Percentiles rank a stretch among this genome's conserved stretches.
phyloP scores from a whole-genome alignment of 2,113 vertebrate genomes.

The Embiotoca jacksoni region DNA sequence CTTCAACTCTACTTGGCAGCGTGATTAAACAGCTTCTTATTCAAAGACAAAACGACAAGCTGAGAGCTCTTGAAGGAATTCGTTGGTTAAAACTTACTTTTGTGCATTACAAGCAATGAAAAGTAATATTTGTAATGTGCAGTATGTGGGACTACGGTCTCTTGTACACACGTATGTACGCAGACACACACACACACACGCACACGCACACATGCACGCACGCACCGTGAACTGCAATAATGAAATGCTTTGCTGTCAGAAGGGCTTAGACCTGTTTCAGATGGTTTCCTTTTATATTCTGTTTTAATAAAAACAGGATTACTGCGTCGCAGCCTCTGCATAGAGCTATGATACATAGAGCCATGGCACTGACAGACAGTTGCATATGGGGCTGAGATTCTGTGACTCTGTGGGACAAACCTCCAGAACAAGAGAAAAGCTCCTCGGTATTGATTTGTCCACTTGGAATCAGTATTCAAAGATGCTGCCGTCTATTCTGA shows the following conservation, averaged over 20 bases:
- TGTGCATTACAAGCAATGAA: conserved; percentile 12
- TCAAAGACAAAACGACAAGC: background rate
- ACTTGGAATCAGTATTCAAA: conserved; percentile 12
- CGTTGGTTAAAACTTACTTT: background rate
- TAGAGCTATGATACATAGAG: conserved; percentile 50
- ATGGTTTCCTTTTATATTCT: conserved; percentile 71
- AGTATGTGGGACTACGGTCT: conserved; percentile 1
- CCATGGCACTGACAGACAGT: conserved; percentile 42
- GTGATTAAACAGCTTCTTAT: conserved; percentile 6
- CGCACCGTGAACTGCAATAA: conserved; percentile 47
- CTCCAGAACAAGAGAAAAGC: conserved; percentile 27
- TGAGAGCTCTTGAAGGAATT: background rate
- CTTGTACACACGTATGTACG: background rate
- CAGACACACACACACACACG: background rate
- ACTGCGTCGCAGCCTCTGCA: conserved; percentile 35
- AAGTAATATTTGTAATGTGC: background rate
- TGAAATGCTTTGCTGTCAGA: conserved; percentile 71
- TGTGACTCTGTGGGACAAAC: conserved; percentile 36
- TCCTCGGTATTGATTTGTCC: conserved; percentile 34
- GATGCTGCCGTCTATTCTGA: background rate
- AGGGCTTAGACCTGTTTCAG: conserved; percentile 70
- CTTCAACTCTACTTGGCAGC: background rate
- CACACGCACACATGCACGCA: background rate
- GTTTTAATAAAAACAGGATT: conserved; percentile 83
- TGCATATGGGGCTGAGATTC: conserved; percentile 38